These are phyloP conservation scores for Phyllotis vaccarum DNA, from an alignment of 2,797 vertebrate species.

Conservation along the genomic window DNA sequence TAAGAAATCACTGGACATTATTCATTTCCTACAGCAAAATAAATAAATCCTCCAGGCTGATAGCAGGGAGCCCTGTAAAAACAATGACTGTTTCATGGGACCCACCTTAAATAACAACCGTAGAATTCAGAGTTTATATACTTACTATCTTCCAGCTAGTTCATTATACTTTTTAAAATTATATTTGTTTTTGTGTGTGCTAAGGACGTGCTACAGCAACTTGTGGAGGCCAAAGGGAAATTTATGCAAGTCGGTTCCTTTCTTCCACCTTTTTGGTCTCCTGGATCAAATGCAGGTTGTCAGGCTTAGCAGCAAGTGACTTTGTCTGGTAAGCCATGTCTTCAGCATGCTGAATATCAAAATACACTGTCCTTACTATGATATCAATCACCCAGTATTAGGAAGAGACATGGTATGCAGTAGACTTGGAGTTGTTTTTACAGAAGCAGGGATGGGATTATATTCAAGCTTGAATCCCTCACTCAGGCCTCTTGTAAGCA, in stretches of 20 bases:
- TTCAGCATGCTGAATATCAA: constrained; percentile 18
- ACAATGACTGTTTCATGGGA: constrained; percentile 37
- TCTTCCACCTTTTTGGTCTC: background rate
- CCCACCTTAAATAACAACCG: constrained; percentile 42
- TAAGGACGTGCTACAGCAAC: background rate
- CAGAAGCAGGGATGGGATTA: background rate
- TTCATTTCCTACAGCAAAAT: constrained; percentile 69
- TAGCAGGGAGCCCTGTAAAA: background rate
- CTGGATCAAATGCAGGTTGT: background rate
- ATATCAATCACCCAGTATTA: background rate
- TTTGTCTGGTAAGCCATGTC: background rate
- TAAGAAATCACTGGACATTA: constrained; percentile 62
- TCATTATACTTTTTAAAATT: background rate
- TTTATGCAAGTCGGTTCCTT: background rate
- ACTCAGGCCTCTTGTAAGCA: background rate
- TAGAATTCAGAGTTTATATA: constrained; percentile 29
- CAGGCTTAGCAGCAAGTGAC: background rate
- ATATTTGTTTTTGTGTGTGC: background rate
- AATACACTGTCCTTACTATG: background rate
- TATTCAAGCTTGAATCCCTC: background rate
- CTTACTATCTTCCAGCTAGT: constrained; percentile 34
- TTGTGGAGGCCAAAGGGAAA: background rate
- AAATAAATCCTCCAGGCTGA: constrained; percentile 22
- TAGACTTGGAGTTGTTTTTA: constrained; percentile 9
- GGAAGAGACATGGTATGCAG: background rate